A percentile compares a stretch with the other conserved stretches of the same genome.
Evolutionary conservation across 1,140 invertebrate genomes (phyloP).

Genomic region (Centruroides vittatus): DNA sequence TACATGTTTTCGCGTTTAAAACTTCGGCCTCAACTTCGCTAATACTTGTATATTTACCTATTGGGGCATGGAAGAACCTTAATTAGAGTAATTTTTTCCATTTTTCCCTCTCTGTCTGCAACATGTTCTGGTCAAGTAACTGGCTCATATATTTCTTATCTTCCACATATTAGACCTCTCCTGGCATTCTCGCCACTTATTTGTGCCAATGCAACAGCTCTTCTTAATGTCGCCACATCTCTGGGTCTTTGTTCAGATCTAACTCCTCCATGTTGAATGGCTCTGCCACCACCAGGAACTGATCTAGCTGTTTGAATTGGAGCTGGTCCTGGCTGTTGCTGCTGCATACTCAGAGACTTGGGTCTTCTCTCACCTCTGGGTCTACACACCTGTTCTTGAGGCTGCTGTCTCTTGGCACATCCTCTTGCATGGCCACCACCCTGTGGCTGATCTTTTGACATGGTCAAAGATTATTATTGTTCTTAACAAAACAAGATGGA

Average conservation of each 20-base stretch:
- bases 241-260: background rate
- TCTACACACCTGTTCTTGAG: no score
- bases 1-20: no score
- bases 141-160: background rate
- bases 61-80: constrained; percentile 47
- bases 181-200: background rate
- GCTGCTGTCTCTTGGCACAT: no score
- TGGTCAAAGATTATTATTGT: no score
- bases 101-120: constrained; percentile 18
- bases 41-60: constrained; percentile 66
- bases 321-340: no score
- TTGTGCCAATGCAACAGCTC: background rate
- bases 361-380: no score
- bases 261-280: background rate
- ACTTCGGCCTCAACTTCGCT: no score
- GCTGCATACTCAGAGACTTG: no score
- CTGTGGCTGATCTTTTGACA: no score
- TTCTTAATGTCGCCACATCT: background rate
- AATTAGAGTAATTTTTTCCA: no score
- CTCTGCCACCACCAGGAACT: background rate
- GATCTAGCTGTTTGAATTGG: background rate
- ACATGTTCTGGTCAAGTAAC: background rate
- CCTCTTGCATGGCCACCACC: no score
- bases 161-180: background rate
- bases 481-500: no score